Percentiles rank a stretch among this genome's conserved stretches.
Evolutionary conservation across 2,113 vertebrate genomes (phyloP).

Genomic region (Pygoscelis adeliae): DNA sequence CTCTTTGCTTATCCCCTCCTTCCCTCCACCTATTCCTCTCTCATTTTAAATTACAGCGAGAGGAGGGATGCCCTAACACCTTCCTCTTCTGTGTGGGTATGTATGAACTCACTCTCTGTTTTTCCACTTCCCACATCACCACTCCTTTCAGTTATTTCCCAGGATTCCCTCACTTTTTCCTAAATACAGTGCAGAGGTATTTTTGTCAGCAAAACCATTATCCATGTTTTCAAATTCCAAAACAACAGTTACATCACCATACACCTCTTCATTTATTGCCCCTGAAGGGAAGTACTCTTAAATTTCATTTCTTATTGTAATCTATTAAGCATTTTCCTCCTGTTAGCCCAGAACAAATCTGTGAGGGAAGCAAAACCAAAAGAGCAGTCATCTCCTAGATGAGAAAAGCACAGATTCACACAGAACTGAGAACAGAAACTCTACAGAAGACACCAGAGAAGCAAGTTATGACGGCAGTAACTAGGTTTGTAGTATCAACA

Average conservation of each 20-base stretch:
- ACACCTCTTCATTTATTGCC: neutral
- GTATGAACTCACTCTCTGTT: neutral
- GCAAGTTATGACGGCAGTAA: neutral
- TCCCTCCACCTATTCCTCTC: neutral
- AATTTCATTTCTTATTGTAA: neutral
- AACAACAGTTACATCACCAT: neutral
- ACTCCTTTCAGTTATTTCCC: neutral
- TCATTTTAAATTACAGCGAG: neutral
- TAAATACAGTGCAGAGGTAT: neutral
- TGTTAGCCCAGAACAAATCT: neutral
- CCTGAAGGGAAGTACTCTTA: neutral
- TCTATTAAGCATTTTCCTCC: slow-evolving; percentile 8
- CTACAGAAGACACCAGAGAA: neutral
- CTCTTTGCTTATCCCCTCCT: neutral
- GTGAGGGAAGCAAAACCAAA: neutral
- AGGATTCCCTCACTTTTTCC: neutral
- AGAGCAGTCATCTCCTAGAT: neutral
- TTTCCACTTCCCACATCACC: neutral
- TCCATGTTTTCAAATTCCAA: neutral
- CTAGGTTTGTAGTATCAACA: neutral
- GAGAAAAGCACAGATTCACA: neutral
- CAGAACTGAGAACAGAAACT: neutral
- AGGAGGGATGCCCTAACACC: neutral
- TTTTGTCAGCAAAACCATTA: slow-evolving; percentile 21
- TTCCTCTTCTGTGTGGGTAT: neutral